These are phyloP conservation scores for Erpornis zantholeuca DNA, from an alignment of 2,113 vertebrate species.

Conservation along the genomic window DNA sequence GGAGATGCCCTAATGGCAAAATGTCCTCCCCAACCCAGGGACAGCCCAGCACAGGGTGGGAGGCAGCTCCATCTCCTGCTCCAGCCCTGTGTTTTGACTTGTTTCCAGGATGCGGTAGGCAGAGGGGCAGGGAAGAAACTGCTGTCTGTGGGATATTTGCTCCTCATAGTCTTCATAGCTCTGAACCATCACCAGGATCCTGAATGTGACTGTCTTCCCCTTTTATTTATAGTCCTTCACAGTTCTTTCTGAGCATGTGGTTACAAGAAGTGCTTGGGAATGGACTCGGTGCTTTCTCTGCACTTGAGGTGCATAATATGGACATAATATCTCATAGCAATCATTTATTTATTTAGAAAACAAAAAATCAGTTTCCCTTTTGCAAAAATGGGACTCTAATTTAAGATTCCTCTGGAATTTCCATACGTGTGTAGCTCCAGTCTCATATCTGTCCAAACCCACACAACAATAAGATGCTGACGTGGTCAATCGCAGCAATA, in stretches of 20 bases:
- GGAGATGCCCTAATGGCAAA: not conserved
- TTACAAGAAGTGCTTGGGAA: not conserved
- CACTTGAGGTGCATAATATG: not conserved
- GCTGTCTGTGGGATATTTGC: not conserved
- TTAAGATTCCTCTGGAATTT: not conserved
- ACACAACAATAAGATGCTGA: not conserved
- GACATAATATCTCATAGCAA: not conserved
- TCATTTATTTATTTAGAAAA: not conserved
- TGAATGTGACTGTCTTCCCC: not conserved
- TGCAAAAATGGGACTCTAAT: not conserved
- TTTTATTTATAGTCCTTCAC: not conserved
- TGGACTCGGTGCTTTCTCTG: not conserved
- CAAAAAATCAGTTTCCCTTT: not conserved
- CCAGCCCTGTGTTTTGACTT: not conserved
- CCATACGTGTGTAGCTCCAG: rapidly evolving
- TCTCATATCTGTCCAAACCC: not conserved
- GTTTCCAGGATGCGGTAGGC: not conserved
- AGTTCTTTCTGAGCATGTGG: not conserved
- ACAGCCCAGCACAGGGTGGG: too few species aligned
- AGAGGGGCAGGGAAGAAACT: not conserved
- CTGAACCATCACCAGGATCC: not conserved
- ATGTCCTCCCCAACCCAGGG: not conserved
- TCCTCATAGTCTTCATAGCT: not conserved
- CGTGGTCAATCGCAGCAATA: not conserved
- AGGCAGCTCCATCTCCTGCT: not conserved